These are phyloP conservation scores for Popillia japonica DNA, from an alignment of 1,140 invertebrate species.

Conservation along the genomic window DNA sequence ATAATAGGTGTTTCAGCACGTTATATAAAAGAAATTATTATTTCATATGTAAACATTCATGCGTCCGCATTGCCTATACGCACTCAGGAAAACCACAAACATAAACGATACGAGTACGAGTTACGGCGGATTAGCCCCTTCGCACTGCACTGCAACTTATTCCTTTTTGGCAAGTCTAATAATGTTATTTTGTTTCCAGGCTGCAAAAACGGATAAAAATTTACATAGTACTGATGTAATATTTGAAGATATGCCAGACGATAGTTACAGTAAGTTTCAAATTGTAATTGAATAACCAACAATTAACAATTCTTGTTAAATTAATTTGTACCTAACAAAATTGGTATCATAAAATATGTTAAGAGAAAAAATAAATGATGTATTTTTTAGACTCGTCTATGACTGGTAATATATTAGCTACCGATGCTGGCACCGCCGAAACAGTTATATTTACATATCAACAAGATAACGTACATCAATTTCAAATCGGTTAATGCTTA, in stretches of 20 bases:
- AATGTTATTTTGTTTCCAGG: constrained; percentile 49
- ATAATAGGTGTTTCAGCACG: no score
- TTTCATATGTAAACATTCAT: no score
- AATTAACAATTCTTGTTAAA: neutral
- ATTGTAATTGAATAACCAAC: constrained; percentile 38
- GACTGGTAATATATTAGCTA: constrained; percentile 49
- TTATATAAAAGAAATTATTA: no score
- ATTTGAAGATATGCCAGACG: constrained; percentile 57
- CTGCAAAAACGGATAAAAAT: constrained; percentile 58
- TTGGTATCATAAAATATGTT: neutral
- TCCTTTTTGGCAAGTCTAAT: no score
- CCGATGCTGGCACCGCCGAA: constrained; percentile 52
- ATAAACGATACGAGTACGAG: no score
- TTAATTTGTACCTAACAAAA: neutral
- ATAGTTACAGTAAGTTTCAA: constrained; percentile 55
- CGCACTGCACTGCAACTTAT: no score
- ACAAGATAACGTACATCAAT: constrained; percentile 57
- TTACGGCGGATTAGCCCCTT: no score
- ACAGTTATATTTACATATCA: constrained; percentile 60
- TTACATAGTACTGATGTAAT: constrained; percentile 51
- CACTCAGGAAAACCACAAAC: no score
- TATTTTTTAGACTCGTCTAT: constrained; percentile 53
- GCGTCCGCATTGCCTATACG: no score
- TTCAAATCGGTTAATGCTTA: constrained; percentile 54
- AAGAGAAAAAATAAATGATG: constrained; percentile 41